A percentile compares a stretch with the other conserved stretches of the same genome.
phyloP scores from a whole-genome alignment of 2,113 vertebrate species.

The Sterna hirundo region DNA sequence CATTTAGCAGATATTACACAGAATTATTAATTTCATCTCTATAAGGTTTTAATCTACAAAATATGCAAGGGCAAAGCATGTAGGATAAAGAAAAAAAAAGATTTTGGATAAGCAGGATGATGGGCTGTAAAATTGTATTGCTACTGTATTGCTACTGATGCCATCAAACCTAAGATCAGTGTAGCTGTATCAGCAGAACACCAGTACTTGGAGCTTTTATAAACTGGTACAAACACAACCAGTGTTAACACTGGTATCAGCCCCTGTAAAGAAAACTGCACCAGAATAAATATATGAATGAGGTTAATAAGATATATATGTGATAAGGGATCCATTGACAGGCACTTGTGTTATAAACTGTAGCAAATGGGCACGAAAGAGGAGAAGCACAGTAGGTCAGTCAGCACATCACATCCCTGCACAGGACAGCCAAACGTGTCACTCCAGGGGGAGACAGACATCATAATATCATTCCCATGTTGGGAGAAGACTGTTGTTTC shows the following conservation, averaged over 20 bases:
- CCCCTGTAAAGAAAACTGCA: not conserved
- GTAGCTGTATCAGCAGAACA: not conserved
- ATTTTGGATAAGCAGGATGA: not conserved
- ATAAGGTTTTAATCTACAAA: not conserved
- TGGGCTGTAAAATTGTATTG: not conserved
- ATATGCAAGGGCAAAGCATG: not conserved
- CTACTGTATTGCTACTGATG: no score
- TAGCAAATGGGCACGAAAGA: not conserved
- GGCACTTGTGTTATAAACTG: not conserved
- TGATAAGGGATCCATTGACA: not conserved
- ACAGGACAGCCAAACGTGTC: rapidly evolving
- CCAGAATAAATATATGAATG: not conserved
- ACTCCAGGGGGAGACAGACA: no score
- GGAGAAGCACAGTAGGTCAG: not conserved
- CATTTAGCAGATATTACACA: not conserved
- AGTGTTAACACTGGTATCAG: not conserved
- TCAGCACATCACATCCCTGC: not conserved
- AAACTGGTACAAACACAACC: not conserved
- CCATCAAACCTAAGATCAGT: not conserved
- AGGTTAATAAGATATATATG: rapidly evolving
- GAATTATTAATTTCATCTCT: not conserved
- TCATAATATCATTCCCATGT: rapidly evolving
- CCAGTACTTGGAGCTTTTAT: not conserved
- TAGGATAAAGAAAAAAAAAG: not conserved
- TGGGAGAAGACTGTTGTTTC: not conserved